Conservation (phyloP, 2,797 vertebrate genomes). For the Micromesistius poutassou region DNA sequence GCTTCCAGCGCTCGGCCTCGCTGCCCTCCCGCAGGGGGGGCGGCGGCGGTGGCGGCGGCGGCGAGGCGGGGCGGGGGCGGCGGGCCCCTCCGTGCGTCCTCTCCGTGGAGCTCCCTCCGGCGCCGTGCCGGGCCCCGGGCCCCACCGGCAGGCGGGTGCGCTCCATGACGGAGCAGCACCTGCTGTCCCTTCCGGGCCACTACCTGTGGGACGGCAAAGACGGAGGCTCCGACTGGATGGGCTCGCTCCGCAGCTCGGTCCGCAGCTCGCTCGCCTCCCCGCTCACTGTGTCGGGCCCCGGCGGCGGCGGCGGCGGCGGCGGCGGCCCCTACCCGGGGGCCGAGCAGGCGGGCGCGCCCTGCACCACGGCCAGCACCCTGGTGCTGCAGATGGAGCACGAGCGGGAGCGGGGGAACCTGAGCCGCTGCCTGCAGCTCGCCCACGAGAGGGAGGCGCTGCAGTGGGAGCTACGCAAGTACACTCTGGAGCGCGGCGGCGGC, state of each 20-base stretch:
- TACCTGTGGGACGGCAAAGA: conserved; percentile 32
- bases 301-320: neutral
- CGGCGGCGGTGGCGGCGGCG: conserved; percentile 44
- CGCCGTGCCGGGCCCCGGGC: conserved; percentile 32
- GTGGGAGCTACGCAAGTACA: conserved; percentile 66
- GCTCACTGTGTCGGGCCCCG: no score
- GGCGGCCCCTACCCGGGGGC: conserved; percentile 51
- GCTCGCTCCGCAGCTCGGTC: conserved; percentile 48
- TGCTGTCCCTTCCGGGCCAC: conserved; percentile 17
- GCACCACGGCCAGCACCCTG: conserved; percentile 63
- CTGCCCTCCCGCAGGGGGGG: conserved; percentile 48
- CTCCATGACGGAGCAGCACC: conserved; percentile 23
- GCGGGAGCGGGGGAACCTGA: conserved; percentile 74
- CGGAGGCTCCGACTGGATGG: conserved; percentile 46
- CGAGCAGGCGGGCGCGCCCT: conserved; percentile 43
- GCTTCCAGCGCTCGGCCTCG: conserved; percentile 63
- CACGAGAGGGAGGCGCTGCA: conserved; percentile 74
- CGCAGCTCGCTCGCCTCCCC: conserved; percentile 37
- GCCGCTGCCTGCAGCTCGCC: conserved; percentile 71
- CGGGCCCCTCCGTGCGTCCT: conserved; percentile 69
- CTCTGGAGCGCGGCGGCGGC: conserved; percentile 38
- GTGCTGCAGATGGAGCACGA: conserved; percentile 83
- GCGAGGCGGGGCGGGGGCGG: conserved; percentile 49
- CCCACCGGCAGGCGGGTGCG: conserved; percentile 18
- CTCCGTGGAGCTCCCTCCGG: conserved; percentile 67